Conservation (phyloP, 2,797 vertebrate species). For the Macropus fuliginosus region DNA sequence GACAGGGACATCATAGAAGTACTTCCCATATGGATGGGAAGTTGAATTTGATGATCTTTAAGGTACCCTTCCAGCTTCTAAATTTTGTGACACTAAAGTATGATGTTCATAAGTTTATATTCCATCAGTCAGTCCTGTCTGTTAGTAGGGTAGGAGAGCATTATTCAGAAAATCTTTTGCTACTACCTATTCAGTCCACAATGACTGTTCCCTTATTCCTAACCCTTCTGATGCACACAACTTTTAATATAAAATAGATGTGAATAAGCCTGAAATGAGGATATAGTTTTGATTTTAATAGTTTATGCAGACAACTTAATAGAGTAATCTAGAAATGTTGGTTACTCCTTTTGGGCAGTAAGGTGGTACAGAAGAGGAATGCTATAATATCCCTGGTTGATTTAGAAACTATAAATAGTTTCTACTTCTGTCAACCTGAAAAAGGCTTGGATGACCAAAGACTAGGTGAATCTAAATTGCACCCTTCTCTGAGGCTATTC, state of each 20-base stretch:
- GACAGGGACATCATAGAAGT: constrained; percentile 38
- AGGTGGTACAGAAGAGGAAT: neutral
- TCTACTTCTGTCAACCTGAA: constrained; percentile 42
- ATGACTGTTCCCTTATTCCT: neutral
- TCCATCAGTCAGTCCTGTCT: neutral
- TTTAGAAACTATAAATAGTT: neutral
- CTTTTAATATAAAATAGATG: constrained; percentile 57
- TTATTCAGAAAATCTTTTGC: constrained; percentile 26
- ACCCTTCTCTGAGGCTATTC: neutral
- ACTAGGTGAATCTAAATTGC: constrained; percentile 32
- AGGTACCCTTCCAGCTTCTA: constrained; percentile 27
- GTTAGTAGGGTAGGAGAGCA: neutral
- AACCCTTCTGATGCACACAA: constrained; percentile 12
- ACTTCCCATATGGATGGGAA: constrained; percentile 36
- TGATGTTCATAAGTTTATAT: constrained; percentile 19
- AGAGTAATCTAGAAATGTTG: neutral
- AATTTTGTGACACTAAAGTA: constrained; percentile 46
- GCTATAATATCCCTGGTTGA: neutral
- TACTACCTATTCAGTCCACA: constrained; percentile 19
- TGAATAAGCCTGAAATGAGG: constrained; percentile 41
- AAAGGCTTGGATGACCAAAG: constrained; percentile 23
- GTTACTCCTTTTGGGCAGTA: neutral
- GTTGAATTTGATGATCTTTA: constrained; percentile 30
- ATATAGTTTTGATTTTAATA: constrained; percentile 45
- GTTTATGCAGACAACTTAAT: constrained; percentile 48